Conservation (phyloP, 2,888 invertebrate genomes). For the Ornithoptera priamus region DNA sequence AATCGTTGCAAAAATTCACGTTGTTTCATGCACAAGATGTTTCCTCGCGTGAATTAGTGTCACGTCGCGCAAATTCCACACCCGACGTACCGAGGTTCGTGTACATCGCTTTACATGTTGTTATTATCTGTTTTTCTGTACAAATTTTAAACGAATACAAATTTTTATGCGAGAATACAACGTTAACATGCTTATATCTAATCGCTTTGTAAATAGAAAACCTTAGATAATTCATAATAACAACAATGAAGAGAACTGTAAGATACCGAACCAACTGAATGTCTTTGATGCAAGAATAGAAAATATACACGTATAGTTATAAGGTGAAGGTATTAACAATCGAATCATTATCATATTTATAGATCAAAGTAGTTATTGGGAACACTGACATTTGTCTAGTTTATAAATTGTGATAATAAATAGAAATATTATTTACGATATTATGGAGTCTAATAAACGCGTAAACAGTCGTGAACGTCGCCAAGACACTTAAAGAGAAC, state of each 20-base stretch:
- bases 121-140: conserved; percentile 41
- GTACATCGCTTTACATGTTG: conserved; percentile 48
- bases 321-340: neutral
- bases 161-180: neutral
- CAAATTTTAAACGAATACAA: conserved; percentile 41
- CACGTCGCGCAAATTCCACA: conserved; percentile 60
- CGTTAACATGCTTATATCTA: neutral
- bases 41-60: conserved; percentile 68
- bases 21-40: conserved; percentile 52
- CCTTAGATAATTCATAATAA: no score
- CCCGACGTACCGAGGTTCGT: conserved; percentile 45
- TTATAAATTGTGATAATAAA: neutral
- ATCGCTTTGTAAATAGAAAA: no score
- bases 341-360: neutral
- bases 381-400: neutral
- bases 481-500: neutral
- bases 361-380: neutral
- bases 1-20: conserved; percentile 50
- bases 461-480: neutral
- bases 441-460: conserved; percentile 1
- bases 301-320: no score
- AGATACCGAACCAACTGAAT: no score
- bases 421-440: conserved; percentile 1
- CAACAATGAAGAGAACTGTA: no score
- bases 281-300: no score